Conservation (phyloP, 2,797 vertebrate species). For the Loriculus beryllinus region DNA sequence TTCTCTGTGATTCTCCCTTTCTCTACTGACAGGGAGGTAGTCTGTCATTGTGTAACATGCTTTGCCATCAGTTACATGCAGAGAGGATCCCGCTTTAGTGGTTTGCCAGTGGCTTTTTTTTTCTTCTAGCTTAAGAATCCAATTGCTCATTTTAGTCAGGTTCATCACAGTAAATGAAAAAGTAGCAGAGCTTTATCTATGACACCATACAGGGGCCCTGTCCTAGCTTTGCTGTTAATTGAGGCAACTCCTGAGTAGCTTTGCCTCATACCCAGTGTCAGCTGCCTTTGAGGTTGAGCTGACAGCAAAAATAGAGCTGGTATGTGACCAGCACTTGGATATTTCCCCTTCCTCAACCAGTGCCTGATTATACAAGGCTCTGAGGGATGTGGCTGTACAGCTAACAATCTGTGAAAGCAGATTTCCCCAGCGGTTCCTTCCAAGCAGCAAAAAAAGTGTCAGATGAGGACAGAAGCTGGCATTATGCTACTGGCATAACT, state of each 20-base stretch:
- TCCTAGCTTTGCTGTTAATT: neutral
- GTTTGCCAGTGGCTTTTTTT: neutral
- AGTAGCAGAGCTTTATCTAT: neutral
- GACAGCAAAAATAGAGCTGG: neutral
- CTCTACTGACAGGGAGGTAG: neutral
- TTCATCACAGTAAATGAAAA: neutral
- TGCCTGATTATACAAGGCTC: neutral
- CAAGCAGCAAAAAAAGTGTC: neutral
- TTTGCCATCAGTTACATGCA: neutral
- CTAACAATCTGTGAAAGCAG: slow-evolving; percentile 31
- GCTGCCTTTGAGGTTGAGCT: slow-evolving; percentile 19
- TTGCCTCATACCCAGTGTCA: neutral
- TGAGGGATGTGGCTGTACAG: neutral
- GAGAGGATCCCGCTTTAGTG: neutral
- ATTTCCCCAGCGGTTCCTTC: slow-evolving; percentile 54
- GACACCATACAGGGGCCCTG: neutral
- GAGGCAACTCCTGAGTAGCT: neutral
- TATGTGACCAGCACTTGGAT: neutral
- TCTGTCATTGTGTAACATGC: neutral
- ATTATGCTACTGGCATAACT: slow-evolving; percentile 1
- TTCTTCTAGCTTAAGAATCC: neutral
- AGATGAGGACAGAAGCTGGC: slow-evolving; percentile 53
- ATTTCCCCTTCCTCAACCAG: neutral
- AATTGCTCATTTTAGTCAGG: slow-evolving; percentile 28
- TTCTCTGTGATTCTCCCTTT: neutral